Conservation (phyloP, 2,797 vertebrate species). For the Molossus molossus region DNA sequence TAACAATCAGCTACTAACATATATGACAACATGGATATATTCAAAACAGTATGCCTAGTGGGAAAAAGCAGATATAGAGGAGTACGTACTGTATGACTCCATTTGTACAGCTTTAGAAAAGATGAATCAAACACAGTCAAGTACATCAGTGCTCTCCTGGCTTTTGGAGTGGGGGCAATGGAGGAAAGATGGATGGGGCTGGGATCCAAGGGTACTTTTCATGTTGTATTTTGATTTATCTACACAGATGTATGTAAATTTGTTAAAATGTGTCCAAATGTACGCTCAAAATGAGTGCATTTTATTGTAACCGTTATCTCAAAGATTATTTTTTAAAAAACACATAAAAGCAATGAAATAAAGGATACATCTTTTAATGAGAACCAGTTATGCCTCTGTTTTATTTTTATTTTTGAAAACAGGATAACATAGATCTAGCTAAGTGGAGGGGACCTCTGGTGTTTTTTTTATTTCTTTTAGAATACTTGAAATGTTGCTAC, state of each 20-base stretch:
- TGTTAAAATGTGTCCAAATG: not conserved
- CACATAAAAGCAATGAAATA: not conserved
- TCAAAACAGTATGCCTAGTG: not conserved
- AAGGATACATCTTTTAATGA: not conserved
- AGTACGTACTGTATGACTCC: not conserved
- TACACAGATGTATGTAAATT: not conserved
- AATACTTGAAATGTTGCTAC: not conserved
- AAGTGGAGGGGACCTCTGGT: not conserved
- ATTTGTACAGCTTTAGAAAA: conserved; percentile 6
- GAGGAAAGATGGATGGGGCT: not conserved
- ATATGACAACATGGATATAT: not conserved
- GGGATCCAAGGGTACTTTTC: not conserved
- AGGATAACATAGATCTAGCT: not conserved
- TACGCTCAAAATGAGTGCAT: not conserved
- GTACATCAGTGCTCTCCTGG: not conserved
- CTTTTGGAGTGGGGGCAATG: not conserved
- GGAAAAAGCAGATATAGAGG: not conserved
- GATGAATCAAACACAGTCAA: not conserved
- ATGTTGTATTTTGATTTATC: not conserved
- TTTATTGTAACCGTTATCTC: not conserved
- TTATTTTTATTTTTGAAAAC: not conserved
- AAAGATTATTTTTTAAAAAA: not conserved
- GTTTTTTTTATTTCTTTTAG: not conserved
- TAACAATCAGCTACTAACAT: not conserved
- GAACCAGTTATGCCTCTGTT: not conserved